Base-by-base conservation (phyloP, 2,888 invertebrate species). In the Bedellia somnulentella region DNA sequence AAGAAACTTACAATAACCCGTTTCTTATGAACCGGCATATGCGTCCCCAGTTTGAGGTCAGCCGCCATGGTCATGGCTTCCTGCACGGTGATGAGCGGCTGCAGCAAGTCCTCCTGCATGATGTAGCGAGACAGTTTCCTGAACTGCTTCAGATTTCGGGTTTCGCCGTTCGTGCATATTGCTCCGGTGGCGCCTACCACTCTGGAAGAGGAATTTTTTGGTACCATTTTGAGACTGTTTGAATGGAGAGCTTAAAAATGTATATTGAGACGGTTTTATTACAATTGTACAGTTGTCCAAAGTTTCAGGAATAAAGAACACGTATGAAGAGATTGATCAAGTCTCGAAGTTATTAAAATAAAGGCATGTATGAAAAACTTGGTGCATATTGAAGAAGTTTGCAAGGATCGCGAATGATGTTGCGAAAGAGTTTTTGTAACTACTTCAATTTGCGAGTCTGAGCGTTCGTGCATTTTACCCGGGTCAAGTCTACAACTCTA, bases 41-140 rank as follows among this genome's bases (percentile, higher is more conserved):
- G 80, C 30, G 80, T 73, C 6, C 88, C 87, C 4, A 96, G 80
- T 58, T 97, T 96, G 28, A 97, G 76, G 51, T 94, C 88, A 0
- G 94, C 92, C 0, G 95, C 92, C 40, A 94, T 83, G 43, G 80
- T 73, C 90, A 97, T 92, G 5, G 90, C 82, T 56, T 97, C 97
- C 36, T 82, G 75, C 2, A 95, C 93, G 0, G 93, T 89, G 39
- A 96, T 83, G 54, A 87, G 84, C 0, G 90, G 91, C 54, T 95
- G 89, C 11, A 93, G 64, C 1, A 91, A 71, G 50, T 93, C 92
- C 39, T 92, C 84, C 63, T 97, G 97, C 94, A 96, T 95, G 43
- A 97, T 97, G 70, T 96, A 96, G 31, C 94, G 85, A 0, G 94
- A 93, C 66, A 92, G 80, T 67, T 91, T 92, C 25, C 89, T 80